Conservation (phyloP, 2,797 vertebrate genomes). For the Nyctalus aviator region DNA sequence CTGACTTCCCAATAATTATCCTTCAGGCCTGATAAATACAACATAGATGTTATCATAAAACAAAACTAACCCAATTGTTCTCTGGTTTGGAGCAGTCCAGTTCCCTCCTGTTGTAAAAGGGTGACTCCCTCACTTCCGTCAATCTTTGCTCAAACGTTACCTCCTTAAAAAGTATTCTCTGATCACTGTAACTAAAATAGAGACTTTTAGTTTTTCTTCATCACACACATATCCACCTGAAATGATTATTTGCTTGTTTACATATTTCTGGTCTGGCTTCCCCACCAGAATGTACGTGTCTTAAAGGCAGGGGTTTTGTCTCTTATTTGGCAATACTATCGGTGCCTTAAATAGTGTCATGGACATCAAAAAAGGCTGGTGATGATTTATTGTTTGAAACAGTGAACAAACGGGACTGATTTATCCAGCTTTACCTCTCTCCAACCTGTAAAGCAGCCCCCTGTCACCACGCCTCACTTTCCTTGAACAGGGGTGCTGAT, state of each 20-base stretch:
- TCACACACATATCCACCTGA: not conserved
- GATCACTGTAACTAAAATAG: not conserved
- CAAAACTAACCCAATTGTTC: not conserved
- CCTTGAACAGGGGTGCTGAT: not conserved
- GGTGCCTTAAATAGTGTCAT: not conserved
- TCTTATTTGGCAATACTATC: not conserved
- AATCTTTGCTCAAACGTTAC: not conserved
- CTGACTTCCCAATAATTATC: constrained; percentile 35
- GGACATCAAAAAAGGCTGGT: not conserved
- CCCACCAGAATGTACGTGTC: not conserved
- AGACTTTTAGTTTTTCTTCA: not conserved
- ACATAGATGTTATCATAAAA: not conserved
- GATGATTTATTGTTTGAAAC: not conserved
- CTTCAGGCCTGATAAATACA: not conserved
- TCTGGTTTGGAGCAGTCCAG: not conserved
- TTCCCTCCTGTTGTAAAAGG: not conserved
- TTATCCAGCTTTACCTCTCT: not conserved
- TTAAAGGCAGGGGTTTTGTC: not conserved
- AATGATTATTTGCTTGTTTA: not conserved
- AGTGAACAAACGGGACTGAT: not conserved
- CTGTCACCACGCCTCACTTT: not conserved
- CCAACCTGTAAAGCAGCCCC: not conserved
- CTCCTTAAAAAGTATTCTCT: not conserved
- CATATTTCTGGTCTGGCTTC: not conserved
- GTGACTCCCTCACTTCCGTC: not conserved